Conservation (phyloP, 2,888 invertebrate genomes). For the Baronia brevicornis region DNA sequence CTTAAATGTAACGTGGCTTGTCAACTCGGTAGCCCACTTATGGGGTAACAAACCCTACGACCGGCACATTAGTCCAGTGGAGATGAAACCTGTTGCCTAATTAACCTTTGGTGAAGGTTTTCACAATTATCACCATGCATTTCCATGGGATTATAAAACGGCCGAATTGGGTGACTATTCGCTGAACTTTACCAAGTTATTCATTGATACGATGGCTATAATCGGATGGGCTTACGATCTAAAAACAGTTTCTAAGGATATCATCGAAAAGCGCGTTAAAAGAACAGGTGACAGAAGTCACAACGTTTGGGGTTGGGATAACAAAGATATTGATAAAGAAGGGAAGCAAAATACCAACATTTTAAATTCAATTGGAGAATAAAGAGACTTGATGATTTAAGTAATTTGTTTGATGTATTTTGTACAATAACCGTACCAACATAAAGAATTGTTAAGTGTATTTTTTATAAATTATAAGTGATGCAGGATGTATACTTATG, state of each 20-base stretch:
- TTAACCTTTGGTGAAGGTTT: conserved; percentile 85
- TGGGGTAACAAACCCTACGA: conserved; percentile 85
- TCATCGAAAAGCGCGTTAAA: conserved; percentile 81
- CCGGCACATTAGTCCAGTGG: conserved; percentile 81
- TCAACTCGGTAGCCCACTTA: conserved; percentile 91
- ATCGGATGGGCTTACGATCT: conserved; percentile 92
- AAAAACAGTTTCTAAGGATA: conserved; percentile 83
- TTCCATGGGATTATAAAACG: conserved; percentile 91
- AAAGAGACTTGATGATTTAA: not conserved
- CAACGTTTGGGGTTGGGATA: conserved; percentile 84
- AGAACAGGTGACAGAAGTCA: conserved; percentile 86
- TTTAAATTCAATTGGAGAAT: conserved; percentile 11
- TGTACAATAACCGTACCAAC: no score
- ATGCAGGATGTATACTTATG: not conserved
- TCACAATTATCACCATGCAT: conserved; percentile 91
- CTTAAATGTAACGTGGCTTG: conserved; percentile 91
- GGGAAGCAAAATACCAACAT: conserved; percentile 10
- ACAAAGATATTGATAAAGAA: conserved; percentile 35
- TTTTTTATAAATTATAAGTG: not conserved
- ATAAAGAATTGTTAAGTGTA: no score
- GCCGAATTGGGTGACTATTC: conserved; percentile 83
- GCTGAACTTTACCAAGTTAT: conserved; percentile 82
- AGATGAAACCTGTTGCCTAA: conserved; percentile 79
- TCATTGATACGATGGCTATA: conserved; percentile 86
- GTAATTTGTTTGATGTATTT: no score